Conservation (phyloP, 2,113 vertebrate genomes). For the Alligator mississippiensis region DNA sequence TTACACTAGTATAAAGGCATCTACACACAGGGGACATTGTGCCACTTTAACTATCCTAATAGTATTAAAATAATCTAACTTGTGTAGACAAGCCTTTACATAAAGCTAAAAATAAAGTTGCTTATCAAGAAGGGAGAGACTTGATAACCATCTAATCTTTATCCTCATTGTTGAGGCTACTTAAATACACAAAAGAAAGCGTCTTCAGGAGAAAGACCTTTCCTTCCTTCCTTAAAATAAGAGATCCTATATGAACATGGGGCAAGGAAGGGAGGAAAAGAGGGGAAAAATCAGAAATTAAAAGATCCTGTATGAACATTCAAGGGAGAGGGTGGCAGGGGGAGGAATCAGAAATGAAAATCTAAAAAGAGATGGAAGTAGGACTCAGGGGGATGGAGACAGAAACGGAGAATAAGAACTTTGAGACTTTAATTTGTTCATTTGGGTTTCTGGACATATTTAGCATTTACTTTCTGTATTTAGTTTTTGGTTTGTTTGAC, state of each 20-base stretch:
- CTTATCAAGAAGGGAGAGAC: not conserved
- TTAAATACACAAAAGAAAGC: not conserved
- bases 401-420: not conserved
- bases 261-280: not conserved
- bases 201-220: not conserved
- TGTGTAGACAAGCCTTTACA: not conserved
- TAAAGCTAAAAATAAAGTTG: not conserved
- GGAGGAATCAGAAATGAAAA: not conserved
- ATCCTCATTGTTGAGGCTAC: not conserved
- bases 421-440: not conserved
- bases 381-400: not conserved
- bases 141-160: not conserved
- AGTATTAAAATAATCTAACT: not conserved
- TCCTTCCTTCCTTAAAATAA: too few species aligned
- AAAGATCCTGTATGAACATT: not conserved
- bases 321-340: not conserved
- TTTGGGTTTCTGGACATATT: not conserved
- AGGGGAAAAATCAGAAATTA: not conserved
- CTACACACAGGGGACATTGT: not conserved
- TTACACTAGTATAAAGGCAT: not conserved
- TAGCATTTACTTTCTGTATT: not conserved
- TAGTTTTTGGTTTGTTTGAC: not conserved
- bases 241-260: too few species aligned
- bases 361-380: not conserved
- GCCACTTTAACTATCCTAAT: not conserved